Percentiles rank a stretch among this genome's conserved stretches.
These are phyloP conservation scores for Telmatochromis sp. DNA, from an alignment of 2,113 vertebrate genomes.

Conservation along the genomic window DNA sequence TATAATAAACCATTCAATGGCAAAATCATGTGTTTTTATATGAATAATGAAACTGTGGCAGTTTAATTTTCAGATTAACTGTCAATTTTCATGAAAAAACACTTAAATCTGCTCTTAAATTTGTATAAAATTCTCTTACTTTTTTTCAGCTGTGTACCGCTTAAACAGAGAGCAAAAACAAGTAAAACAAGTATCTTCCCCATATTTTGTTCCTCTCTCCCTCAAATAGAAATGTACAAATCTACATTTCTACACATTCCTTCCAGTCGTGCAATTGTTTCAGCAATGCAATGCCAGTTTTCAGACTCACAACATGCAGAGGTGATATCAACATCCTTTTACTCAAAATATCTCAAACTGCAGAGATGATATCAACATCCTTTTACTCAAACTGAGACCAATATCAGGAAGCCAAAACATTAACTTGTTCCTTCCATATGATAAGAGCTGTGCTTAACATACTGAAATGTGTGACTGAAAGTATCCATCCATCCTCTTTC, in stretches of 20 bases:
- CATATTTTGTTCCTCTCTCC: neutral
- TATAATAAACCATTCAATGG: neutral
- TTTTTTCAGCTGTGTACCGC: neutral
- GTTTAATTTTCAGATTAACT: neutral
- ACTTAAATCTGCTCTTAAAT: neutral
- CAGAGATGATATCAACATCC: neutral
- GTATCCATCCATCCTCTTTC: neutral
- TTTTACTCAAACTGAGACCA: neutral
- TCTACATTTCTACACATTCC: neutral
- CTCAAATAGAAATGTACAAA: neutral
- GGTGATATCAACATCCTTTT: neutral
- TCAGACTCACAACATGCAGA: neutral
- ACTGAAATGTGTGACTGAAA: neutral
- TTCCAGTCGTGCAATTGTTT: neutral
- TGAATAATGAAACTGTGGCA: neutral
- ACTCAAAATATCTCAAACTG: neutral
- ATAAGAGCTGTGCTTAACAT: neutral
- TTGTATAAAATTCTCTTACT: neutral
- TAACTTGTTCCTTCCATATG: neutral
- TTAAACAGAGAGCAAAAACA: neutral
- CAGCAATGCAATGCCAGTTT: neutral
- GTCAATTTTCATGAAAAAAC: neutral
- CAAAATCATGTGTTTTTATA: neutral
- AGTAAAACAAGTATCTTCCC: neutral
- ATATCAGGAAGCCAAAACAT: neutral